Conservation (phyloP, 2,888 invertebrate genomes). For the Drosophila mimetica region DNA sequence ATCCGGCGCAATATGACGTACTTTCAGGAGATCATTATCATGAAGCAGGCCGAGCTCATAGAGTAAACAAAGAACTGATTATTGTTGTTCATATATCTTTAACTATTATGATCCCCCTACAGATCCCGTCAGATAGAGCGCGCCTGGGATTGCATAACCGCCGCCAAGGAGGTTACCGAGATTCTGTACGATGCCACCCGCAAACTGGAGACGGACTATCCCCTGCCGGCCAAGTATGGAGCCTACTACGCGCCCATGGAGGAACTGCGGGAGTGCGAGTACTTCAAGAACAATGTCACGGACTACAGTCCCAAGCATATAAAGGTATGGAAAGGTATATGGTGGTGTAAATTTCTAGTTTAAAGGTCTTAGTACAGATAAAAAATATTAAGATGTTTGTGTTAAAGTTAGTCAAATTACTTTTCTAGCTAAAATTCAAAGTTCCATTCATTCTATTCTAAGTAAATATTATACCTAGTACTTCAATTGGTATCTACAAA, state of each 20-base stretch:
- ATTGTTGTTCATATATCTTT: not conserved
- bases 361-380: not conserved
- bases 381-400: not conserved
- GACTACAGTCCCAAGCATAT: conserved; percentile 83
- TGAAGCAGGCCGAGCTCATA: conserved; percentile 82
- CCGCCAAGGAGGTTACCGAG: conserved; percentile 82
- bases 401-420: too few relatives aligned
- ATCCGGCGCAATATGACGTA: conserved; percentile 83
- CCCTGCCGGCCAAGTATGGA: conserved; percentile 72
- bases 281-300: conserved; percentile 82
- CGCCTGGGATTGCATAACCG: conserved; percentile 83
- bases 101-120: not conserved
- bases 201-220: conserved; percentile 79
- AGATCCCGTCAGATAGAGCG: conserved; percentile 83
- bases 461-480: not conserved
- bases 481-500: not conserved
- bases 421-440: too few relatives aligned
- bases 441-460: too few relatives aligned
- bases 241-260: conserved; percentile 83
- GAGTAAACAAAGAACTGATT: conserved; percentile 62
- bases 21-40: conserved; percentile 82
- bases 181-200: conserved; percentile 83
- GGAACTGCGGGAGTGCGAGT: conserved; percentile 83
- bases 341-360: not conserved
- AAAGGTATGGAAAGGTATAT: conserved; percentile 64